phyloP scores from a whole-genome alignment of 1,140 invertebrate species.

The Zaprionus kolodkinae region DNA sequence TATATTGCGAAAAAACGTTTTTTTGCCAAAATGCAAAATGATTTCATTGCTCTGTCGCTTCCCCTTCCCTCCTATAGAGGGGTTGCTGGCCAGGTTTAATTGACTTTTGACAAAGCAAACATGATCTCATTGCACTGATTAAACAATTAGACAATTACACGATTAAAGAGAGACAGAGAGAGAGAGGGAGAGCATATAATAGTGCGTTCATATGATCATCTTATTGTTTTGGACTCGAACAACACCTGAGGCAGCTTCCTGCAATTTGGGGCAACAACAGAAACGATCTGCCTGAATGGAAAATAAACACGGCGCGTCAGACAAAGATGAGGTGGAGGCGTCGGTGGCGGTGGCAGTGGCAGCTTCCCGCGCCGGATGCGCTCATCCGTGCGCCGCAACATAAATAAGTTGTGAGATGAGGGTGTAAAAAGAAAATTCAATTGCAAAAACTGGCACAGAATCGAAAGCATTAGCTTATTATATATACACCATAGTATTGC shows the following conservation, averaged over 20 bases:
- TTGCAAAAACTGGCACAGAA: constrained; percentile 65
- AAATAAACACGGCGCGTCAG: constrained; percentile 60
- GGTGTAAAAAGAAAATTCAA: constrained; percentile 80
- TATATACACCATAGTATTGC: constrained; percentile 18
- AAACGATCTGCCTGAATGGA: constrained; percentile 35
- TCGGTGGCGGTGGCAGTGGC: background rate
- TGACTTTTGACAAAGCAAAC: constrained; percentile 64
- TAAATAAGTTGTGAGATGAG: constrained; percentile 70
- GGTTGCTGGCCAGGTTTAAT: constrained; percentile 53
- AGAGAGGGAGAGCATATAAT: constrained; percentile 7
- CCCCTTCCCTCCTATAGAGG: background rate
- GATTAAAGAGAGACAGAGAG: constrained; percentile 1
- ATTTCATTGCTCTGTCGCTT: constrained; percentile 59
- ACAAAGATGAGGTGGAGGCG: constrained; percentile 11
- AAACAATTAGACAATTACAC: constrained; percentile 36
- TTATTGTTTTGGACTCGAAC: constrained; percentile 46
- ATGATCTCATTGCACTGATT: constrained; percentile 69
- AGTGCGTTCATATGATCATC: constrained; percentile 16
- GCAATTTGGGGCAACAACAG: constrained; percentile 72
- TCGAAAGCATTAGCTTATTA: constrained; percentile 5
- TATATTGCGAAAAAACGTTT: constrained; percentile 30
- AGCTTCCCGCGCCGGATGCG: constrained; percentile 39
- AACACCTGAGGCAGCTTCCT: constrained; percentile 70
- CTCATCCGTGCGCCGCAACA: constrained; percentile 63
- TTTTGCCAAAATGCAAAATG: constrained; percentile 56